Evolutionary conservation across 2,888 invertebrate species (phyloP).

Genomic region (Synergus japonicus): DNA sequence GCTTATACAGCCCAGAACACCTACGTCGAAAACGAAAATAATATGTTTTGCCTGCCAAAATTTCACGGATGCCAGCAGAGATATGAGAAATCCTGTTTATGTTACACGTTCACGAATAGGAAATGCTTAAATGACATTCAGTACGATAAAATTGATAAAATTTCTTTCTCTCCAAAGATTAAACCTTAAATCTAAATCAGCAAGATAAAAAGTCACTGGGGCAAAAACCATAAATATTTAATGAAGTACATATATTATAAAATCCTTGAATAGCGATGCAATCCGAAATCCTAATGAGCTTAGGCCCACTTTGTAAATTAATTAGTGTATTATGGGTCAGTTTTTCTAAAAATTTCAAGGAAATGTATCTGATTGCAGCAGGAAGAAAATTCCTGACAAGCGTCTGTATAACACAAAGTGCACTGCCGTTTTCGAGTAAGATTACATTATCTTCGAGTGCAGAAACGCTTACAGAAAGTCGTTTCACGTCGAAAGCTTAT

Average conservation of each 20-base stretch:
- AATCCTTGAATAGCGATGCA: no score
- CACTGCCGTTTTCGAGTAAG: slow-evolving; percentile 39
- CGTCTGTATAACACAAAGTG: slow-evolving; percentile 36
- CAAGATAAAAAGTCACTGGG: no score
- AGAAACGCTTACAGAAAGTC: slow-evolving; percentile 41
- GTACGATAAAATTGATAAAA: neutral
- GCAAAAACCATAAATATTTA: no score
- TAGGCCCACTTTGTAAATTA: neutral
- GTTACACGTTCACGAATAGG: neutral
- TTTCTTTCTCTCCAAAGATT: neutral
- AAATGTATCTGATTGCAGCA: neutral
- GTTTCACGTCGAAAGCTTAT: slow-evolving; percentile 39
- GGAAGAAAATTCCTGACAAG: slow-evolving; percentile 7
- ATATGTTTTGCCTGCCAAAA: slow-evolving; percentile 2
- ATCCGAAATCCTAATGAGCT: no score
- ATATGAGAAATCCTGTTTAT: neutral
- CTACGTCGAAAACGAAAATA: slow-evolving; percentile 1
- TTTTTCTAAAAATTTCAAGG: neutral
- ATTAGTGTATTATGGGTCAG: neutral
- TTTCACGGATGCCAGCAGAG: neutral
- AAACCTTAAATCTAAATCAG: no score
- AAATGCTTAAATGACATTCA: neutral
- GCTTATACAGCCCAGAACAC: neutral
- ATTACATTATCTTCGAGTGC: slow-evolving; percentile 40
- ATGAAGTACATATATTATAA: no score